A percentile compares a stretch with the other conserved stretches of the same genome.
Evolutionary conservation across 2,113 vertebrate species (phyloP).

Genomic region (Tylochromis polylepis): DNA sequence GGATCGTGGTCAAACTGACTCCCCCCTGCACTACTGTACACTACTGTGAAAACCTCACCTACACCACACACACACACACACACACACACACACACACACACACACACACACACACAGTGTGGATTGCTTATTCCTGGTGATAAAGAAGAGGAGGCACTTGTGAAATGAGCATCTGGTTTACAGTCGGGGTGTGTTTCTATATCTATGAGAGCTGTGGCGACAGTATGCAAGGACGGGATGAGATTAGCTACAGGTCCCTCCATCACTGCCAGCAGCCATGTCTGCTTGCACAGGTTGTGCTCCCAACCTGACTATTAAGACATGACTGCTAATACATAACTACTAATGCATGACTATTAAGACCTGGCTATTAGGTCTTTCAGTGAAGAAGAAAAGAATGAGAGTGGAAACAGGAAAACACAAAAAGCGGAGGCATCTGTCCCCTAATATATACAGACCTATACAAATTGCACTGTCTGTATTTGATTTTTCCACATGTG

Average conservation of each 20-base stretch:
- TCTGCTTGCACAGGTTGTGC: neutral
- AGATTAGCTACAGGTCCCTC: neutral
- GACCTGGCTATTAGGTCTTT: neutral
- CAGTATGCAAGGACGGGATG: neutral
- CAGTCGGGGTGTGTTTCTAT: neutral
- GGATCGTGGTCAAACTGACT: neutral
- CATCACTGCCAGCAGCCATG: neutral
- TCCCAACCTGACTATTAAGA: neutral
- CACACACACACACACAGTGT: neutral
- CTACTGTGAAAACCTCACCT: neutral
- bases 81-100: neutral
- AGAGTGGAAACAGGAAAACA: neutral
- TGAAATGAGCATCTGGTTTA: conserved; percentile 24
- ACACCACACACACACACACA: neutral
- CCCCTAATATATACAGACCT: neutral
- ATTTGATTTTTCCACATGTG: conserved; percentile 18
- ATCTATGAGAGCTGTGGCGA: neutral
- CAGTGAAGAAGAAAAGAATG: neutral
- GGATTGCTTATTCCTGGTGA: neutral
- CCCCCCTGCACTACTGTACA: fast-evolving
- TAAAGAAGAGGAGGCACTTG: conserved; percentile 36
- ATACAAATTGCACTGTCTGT: neutral
- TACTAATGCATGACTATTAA: neutral
- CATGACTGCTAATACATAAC: neutral
- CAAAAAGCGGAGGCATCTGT: neutral